Evolutionary conservation across 2,888 invertebrate species (phyloP).

Genomic region (Phyto melanocephala): DNA sequence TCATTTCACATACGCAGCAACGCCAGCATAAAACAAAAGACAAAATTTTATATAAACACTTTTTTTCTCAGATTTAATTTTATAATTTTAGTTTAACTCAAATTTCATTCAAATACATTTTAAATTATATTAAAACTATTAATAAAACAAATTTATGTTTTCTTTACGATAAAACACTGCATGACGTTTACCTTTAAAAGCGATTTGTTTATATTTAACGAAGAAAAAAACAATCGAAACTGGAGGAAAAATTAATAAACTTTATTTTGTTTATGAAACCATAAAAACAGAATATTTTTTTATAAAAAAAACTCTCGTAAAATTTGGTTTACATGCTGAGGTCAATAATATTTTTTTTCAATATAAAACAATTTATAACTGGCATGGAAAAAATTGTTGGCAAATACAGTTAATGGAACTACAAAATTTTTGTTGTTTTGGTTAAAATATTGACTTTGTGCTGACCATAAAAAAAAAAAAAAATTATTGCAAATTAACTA

Average conservation of each 20-base stretch:
- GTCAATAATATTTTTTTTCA: not conserved
- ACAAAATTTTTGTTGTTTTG: not conserved
- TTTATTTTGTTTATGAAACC: slow-evolving; percentile 19
- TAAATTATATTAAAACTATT: too few species aligned
- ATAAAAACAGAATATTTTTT: not conserved
- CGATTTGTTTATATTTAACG: slow-evolving; percentile 8
- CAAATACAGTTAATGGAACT: not conserved
- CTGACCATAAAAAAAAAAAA: not conserved
- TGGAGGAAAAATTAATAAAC: not conserved
- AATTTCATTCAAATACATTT: too few species aligned
- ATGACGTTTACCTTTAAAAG: slow-evolving; percentile 7
- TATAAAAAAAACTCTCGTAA: not conserved
- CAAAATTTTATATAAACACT: not conserved
- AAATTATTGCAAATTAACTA: not conserved
- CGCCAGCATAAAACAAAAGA: not conserved
- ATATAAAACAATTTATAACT: slow-evolving; percentile 13
- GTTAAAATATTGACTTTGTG: not conserved
- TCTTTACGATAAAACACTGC: not conserved
- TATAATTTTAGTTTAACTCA: too few species aligned
- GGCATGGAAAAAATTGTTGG: not conserved
- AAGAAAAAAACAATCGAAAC: not conserved
- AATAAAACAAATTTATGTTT: slow-evolving; percentile 11
- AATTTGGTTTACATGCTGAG: not conserved
- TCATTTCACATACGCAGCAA: too few species aligned
- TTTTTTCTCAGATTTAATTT: not conserved